Evolutionary conservation across 1,140 invertebrate species (phyloP), one percentile per base, ranked within the genome.

Genomic region (Ceratosolen fusciceps): DNA sequence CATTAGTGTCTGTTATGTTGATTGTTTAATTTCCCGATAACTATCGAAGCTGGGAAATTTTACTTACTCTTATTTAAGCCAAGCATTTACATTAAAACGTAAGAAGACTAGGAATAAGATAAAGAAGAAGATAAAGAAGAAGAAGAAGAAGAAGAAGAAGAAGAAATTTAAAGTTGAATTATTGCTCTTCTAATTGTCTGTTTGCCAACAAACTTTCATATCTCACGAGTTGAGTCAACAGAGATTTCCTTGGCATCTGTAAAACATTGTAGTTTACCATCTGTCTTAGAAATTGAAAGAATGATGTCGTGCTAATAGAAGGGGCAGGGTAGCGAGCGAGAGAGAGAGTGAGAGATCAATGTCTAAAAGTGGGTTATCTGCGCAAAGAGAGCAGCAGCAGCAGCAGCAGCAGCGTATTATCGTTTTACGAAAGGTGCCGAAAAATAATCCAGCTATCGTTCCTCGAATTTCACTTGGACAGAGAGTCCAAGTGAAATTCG

Each of bases 201-300:
- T 79, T 79, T 79, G 58, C 77, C 47, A 73, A 79, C 71, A 74
- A 79, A 79, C 70, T 79, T 67, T 67, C 47, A 65, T 79, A 79
- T 79, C 71, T 79, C 34, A 37, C n/a, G 19, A 65, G 58, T 39
- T 31, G 71, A 72, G 68, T 78, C 68, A 78, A 78, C 68, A 62
- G 12, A 78, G 76, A 77, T 77, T 56, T 71, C 9, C 56, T 74
- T 54, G 74, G 67, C 31, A 31, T 43, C 19, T 16, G 14, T 16
- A 19, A 67, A 16, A 29, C 43, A 31, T 58, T 49, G 19, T 31
- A 70, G 58, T 70, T 65, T 43, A 54, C 26, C 54, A 54, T 31
- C 29, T 65, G 77, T 73, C 56, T 74, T 70, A 56, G 29, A 3
- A 67, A 60, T 31, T 26, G 60, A 76, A 67, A 34, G 29, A 77